Evolutionary conservation across 2,888 invertebrate genomes (phyloP), one percentile per base, ranked within the genome.

Genomic region (Minunthozetes semirufus): DNA sequence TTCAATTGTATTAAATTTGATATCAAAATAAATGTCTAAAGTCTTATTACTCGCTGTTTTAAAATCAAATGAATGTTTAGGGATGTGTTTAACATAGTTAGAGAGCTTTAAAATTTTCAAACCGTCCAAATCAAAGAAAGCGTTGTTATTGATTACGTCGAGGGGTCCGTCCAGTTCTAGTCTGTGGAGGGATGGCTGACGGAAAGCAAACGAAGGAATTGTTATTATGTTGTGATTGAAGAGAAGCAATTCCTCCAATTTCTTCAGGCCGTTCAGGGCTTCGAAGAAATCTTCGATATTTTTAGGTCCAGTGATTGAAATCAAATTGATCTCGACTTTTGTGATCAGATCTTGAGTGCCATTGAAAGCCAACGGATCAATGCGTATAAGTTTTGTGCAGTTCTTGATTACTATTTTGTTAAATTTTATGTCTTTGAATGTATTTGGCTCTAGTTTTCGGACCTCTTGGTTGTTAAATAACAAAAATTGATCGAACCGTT

Each of bases 1-100:
- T 72, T 75, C 75, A 22, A 75, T 71, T 19, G 13, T 48, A 63
- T 61, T 42, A 19, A 75, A 46, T 42, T 75, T 75, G 19, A 53
- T 72, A 33, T 75, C 75, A 27, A 75, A 66, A 50, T 75, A 75
- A n/a, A 75, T 29, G 72, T 75, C 75, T 25, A 75, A 19, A 22
- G 75, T 61, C 63, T 75, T 75, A 50, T 75, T 71, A 25, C 33
- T 75, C 0, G 29, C n/a, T 13, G 56, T 42, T 17, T 71, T 46
- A 27, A 75, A 63, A 50, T 75, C 72, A 71, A 75, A 75, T 19
- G 75, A 71, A 46, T 75, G 75, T 25, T 56, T 33, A 22, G 59
- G 38, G 56, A 75, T 72, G 42, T 56, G 75, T 22, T 56, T 48
- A 0, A 75, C 46, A 29, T 72, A 75, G 17, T 75, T 71, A 13